Conservation (phyloP, 2,113 vertebrate species). For the Camelus bactrianus region DNA sequence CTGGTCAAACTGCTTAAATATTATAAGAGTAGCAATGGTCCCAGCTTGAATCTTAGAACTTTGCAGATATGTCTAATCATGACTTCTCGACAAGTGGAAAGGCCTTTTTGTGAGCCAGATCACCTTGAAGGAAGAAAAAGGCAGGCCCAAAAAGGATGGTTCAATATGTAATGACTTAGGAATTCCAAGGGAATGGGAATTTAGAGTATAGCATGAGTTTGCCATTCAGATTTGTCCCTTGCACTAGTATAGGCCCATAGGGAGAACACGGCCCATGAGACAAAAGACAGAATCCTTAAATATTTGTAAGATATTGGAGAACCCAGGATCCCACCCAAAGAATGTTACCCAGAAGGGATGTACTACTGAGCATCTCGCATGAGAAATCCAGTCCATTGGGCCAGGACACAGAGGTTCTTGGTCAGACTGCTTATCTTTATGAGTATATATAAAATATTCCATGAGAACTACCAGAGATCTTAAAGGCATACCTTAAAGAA, state of each 20-base stretch:
- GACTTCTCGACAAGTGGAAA: not conserved
- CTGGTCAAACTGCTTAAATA: slow-evolving; percentile 7
- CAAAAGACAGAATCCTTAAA: slow-evolving; percentile 4
- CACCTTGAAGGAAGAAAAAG: slow-evolving; percentile 1
- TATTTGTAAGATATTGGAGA: not conserved
- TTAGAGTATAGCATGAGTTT: slow-evolving; percentile 25
- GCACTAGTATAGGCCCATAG: not conserved
- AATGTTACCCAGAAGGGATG: not conserved
- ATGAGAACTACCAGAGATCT: not conserved
- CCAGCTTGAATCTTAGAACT: slow-evolving; percentile 9
- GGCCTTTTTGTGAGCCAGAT: not conserved
- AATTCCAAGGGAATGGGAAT: not conserved
- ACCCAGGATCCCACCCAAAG: not conserved
- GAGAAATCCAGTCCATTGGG: not conserved
- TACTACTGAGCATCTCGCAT: not conserved
- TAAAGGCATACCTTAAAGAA: slow-evolving; percentile 30
- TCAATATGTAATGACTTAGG: not conserved
- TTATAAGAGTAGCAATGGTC: not conserved
- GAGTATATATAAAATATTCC: not conserved
- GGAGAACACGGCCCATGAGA: not conserved
- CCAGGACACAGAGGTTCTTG: not conserved
- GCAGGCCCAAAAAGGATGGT: not conserved
- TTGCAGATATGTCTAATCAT: not conserved
- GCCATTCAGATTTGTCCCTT: slow-evolving; percentile 26
- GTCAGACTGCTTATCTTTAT: not conserved